Evolutionary conservation across 2,797 vertebrate genomes (phyloP), one percentile per base, ranked within the genome.

Genomic region (Oreochromis mossambicus): DNA sequence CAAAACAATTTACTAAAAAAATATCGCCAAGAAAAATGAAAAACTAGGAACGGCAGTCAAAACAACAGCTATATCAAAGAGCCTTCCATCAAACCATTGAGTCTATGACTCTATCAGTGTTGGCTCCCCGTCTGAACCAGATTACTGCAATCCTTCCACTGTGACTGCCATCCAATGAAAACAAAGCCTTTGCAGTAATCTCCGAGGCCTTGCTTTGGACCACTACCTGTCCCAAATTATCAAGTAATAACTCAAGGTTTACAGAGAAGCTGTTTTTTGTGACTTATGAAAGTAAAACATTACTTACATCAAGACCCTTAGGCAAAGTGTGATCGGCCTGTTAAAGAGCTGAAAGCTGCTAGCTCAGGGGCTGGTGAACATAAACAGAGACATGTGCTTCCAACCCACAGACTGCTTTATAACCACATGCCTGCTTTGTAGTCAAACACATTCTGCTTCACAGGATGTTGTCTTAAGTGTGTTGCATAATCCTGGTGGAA

Each of bases 341-440:
- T 87, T 80, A 82, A 88, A 91, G 81, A 90, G 83, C 32, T 89
- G 90, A 91, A 86, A 88, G 89, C 88, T 92, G 87, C 79, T 79
- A n/a, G 26, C 82, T 85, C 7, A 7, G 81, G 36, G 75, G 81
- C 80, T 79, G 56, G 29, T 24, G 84, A 92, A 88, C 75, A 88
- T 84, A 90, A 91, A 94, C 92, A 90, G 82, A 90, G 85, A 90
- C 88, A 84, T 87, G 92, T 81, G 86, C 85, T 90, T 63, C 70
- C n/a, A n/a, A 73, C 73, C 24, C 82, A 66, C 81, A 86, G 26
- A 13, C 77, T 36, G 50, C 82, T 77, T 52, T 68, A 46, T 11
- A 54, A 73, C 77, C 70, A 79, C 84, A 86, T 26, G 41, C 63
- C 81, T 78, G 61, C 88, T 82, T 68, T 82, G 77, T 51, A 75